phyloP scores from a whole-genome alignment of 2,113 vertebrate species.

The Anarrhichthys ocellatus region DNA sequence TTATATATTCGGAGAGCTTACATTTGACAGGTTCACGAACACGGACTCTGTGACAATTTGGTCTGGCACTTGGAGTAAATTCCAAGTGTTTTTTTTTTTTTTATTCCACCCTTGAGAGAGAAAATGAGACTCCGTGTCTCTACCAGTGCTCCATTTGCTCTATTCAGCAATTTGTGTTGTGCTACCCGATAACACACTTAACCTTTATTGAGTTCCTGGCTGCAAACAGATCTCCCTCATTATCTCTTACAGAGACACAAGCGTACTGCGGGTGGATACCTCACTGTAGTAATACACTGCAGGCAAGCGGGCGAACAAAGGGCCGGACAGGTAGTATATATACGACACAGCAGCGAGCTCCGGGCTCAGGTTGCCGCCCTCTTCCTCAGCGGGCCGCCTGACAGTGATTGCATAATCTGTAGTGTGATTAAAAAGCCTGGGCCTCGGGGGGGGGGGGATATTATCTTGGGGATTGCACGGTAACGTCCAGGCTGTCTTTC shows the following conservation, averaged over 20 bases:
- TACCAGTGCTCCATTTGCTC: slow-evolving; percentile 30
- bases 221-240: slow-evolving; percentile 56
- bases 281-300: slow-evolving; percentile 38
- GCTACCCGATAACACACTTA: slow-evolving; percentile 55
- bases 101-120: neutral
- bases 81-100: slow-evolving; percentile 4
- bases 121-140: neutral
- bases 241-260: slow-evolving; percentile 46
- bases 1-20: neutral
- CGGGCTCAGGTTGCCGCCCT: slow-evolving; percentile 43
- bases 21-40: neutral
- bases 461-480: slow-evolving; percentile 69
- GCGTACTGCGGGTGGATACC: slow-evolving; percentile 1
- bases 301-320: slow-evolving; percentile 47
- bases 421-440: slow-evolving; percentile 74
- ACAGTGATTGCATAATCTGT: slow-evolving; percentile 73
- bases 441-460: slow-evolving; percentile 74
- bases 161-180: slow-evolving; percentile 29
- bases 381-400: slow-evolving; percentile 58
- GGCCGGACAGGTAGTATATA: slow-evolving; percentile 49
- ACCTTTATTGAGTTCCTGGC: slow-evolving; percentile 62
- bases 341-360: slow-evolving; percentile 40
- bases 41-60: neutral
- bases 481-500: slow-evolving; percentile 53
- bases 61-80: neutral